phyloP scores from a whole-genome alignment of 2,888 invertebrate genomes.

The Heliconius aoede region DNA sequence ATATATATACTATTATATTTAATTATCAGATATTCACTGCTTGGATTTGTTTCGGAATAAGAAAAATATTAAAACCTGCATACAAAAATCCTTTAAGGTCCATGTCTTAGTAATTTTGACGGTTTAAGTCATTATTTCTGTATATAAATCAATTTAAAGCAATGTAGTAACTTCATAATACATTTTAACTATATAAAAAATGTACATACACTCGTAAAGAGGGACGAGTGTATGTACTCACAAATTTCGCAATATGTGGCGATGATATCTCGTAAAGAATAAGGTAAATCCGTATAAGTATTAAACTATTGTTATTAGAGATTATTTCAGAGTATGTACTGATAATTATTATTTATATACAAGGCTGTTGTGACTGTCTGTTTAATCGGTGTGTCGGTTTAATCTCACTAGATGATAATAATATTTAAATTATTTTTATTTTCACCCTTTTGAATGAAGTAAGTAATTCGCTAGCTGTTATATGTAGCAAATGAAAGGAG shows the following conservation, averaged over 20 bases:
- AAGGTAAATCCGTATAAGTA: slow-evolving; percentile 4
- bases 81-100: background rate
- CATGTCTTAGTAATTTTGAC: slow-evolving; percentile 1
- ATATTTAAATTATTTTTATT: background rate
- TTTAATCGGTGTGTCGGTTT: background rate
- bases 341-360: background rate
- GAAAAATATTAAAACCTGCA: slow-evolving; percentile 1
- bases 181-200: background rate
- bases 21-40: no score
- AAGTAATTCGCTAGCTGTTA: background rate
- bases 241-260: slow-evolving; percentile 1
- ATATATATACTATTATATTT: no score
- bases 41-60: background rate
- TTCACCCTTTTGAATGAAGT: background rate
- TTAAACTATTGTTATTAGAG: background rate
- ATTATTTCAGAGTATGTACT: background rate
- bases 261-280: background rate
- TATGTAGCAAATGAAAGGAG: background rate
- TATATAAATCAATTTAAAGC: background rate
- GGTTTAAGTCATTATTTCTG: background rate
- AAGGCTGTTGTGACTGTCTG: background rate
- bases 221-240: background rate
- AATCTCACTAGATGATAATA: background rate
- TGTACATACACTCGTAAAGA: background rate
- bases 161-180: slow-evolving; percentile 2